Conservation (phyloP, 2,888 invertebrate species). For the Pristionchus entomophagus region DNA sequence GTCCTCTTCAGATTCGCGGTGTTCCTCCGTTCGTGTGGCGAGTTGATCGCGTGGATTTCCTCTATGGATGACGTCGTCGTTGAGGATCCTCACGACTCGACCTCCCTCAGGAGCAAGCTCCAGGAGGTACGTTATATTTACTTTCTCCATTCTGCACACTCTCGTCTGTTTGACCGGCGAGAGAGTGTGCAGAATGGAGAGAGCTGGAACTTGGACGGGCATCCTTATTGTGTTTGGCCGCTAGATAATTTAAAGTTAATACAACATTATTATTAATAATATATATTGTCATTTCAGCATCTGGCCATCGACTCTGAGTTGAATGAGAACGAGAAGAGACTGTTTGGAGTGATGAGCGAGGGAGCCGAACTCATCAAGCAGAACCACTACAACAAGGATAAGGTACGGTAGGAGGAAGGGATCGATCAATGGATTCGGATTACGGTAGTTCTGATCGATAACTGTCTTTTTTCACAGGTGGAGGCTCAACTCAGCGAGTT, state of each 20-base stretch:
- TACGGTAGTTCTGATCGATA: background rate
- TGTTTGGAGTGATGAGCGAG: constrained; percentile 74
- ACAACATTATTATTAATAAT: too few species aligned
- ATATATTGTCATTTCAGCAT: constrained; percentile 79
- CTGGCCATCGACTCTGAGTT: constrained; percentile 95
- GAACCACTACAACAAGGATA: constrained; percentile 88
- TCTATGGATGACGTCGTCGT: constrained; percentile 93
- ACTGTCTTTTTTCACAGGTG: constrained; percentile 80
- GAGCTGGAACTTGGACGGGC: too few species aligned
- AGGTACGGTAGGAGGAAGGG: constrained; percentile 71
- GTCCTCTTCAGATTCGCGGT: constrained; percentile 65
- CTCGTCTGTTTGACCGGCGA: too few species aligned
- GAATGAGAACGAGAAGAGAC: constrained; percentile 84
- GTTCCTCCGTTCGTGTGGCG: constrained; percentile 76
- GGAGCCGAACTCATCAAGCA: constrained; percentile 81
- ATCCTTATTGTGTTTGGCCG: background rate
- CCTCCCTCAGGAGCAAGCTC: constrained; percentile 84
- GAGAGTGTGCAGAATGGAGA: too few species aligned
- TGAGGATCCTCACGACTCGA: constrained; percentile 93
- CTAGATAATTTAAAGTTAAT: background rate
- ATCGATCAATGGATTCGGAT: too few species aligned
- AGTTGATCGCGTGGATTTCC: constrained; percentile 86
- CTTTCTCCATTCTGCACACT: too few species aligned
- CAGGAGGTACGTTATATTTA: constrained; percentile 77
- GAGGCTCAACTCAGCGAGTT: constrained; percentile 88